Evolutionary conservation across 2,113 vertebrate genomes (phyloP).

Genomic region (Martes martes): DNA sequence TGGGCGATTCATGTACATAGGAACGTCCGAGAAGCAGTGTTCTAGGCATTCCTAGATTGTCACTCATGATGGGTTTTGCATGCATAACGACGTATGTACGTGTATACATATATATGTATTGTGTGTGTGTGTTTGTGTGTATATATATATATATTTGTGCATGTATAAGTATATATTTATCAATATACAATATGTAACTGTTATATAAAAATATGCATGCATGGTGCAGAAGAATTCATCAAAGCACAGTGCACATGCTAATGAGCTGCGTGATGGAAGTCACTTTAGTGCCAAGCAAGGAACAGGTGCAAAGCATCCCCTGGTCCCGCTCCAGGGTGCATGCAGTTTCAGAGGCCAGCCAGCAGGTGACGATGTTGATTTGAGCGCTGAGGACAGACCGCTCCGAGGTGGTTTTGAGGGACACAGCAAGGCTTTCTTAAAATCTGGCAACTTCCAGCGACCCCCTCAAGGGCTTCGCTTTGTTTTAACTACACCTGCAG

Average conservation of each 20-base stretch:
- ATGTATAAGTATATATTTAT: too few species aligned
- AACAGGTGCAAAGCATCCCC: neutral
- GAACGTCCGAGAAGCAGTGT: neutral
- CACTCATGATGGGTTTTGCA: neutral
- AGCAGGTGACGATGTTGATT: neutral
- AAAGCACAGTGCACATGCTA: rapidly evolving
- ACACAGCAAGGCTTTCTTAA: too few species aligned
- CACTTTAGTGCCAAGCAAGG: rapidly evolving
- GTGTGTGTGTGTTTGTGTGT: too few species aligned
- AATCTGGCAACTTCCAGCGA: too few species aligned
- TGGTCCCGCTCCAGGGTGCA: rapidly evolving
- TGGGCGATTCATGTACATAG: rapidly evolving
- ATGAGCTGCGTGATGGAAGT: rapidly evolving
- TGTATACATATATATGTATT: neutral
- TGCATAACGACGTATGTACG: neutral
- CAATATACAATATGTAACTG: too few species aligned
- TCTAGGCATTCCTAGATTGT: neutral
- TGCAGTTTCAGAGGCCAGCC: neutral
- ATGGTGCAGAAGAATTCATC: rapidly evolving
- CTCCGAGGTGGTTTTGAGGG: too few species aligned
- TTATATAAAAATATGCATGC: neutral
- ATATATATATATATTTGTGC: neutral
- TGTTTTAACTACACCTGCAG: neutral
- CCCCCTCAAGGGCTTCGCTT: neutral
- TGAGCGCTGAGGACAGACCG: rapidly evolving